Base-by-base conservation (phyloP, 2,888 invertebrate species). In the Tupiocoris notatus region DNA sequence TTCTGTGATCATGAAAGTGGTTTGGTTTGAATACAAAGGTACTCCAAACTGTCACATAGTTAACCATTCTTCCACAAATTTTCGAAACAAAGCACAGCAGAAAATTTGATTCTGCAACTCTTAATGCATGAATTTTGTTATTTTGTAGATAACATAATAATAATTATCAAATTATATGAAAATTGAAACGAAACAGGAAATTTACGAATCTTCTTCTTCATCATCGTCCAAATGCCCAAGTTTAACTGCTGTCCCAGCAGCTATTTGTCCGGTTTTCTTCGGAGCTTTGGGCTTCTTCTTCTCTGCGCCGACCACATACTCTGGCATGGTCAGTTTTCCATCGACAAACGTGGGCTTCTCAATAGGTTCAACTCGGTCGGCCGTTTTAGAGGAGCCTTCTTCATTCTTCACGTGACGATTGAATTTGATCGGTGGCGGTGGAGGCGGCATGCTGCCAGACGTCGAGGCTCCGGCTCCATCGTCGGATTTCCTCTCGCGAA, bases 301-400 rank as follows among this genome's bases (percentile, higher is more conserved):
- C 80, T 87, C 88, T 80, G 88, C 87, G 0, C 94, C 94, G 76
- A 94, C 88, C 17, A 92, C 88, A 86, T 93, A 93, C 82, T 94
- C 93, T 0, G 94, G 93, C 91, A 93, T 91, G 0, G 93, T 84
- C 62, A 92, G 82, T 84, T 92, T 93, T 75, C 89, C 90, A 78
- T 87, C 89, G 81, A 87, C 88, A 81, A 91, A 89, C 68, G 87
- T 84, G 2, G 88, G 75, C 63, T 76, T 79, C 3, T 75, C 77
- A 23, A 75, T 57, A 0, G 64, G 23, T 6, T 77, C 77, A 2
- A 76, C 68, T 59, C 23, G 65, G 57, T 70, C 67, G 12, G 62
- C 22, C 3, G 70, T 68, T 57, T 75, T 71, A 12, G 62, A 39
- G 3, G 76, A 59, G 12, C 77, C 75, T 18, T 75, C 77, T 9